Conservation (phyloP, 2,888 invertebrate genomes). For the Cheiracanthium punctorium region DNA sequence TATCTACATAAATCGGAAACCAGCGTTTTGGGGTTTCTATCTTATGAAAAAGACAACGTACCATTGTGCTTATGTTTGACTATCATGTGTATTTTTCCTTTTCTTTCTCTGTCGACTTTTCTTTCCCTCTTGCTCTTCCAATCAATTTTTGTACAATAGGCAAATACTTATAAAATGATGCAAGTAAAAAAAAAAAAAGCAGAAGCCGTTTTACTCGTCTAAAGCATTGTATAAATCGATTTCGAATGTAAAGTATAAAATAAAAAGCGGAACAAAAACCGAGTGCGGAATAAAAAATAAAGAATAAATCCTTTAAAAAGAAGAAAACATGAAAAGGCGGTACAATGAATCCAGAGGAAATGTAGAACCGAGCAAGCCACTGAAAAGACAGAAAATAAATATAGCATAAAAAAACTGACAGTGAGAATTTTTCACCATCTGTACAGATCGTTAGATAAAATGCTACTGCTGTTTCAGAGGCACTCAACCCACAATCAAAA, state of each 20-base stretch:
- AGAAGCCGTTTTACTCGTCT: conserved; percentile 20
- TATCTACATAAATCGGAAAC: no score
- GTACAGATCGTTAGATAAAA: conserved; percentile 57
- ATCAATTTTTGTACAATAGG: conserved; percentile 39
- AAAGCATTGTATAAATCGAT: conserved; percentile 63
- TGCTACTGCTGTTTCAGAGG: conserved; percentile 47
- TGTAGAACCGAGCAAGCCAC: conserved; percentile 30
- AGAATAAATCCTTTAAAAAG: conserved; percentile 25
- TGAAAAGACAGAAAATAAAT: conserved; percentile 42
- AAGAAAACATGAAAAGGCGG: conserved; percentile 32
- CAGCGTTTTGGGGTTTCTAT: not conserved
- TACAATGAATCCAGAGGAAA: conserved; percentile 36
- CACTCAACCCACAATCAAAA: conserved; percentile 65
- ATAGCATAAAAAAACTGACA: conserved; percentile 34
- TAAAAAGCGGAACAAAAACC: conserved; percentile 46
- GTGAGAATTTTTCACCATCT: conserved; percentile 67
- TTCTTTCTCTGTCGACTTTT: not conserved
- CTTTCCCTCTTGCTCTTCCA: not conserved
- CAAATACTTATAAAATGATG: conserved; percentile 50
- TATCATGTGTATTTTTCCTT: not conserved
- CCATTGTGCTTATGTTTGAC: not conserved
- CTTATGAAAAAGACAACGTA: not conserved
- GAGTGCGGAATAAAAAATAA: conserved; percentile 51
- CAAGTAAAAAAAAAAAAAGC: conserved; percentile 8
- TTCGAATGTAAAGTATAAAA: conserved; percentile 65